These are phyloP conservation scores for Syritta pipiens DNA, from an alignment of 2,888 invertebrate genomes.

Conservation along the genomic window DNA sequence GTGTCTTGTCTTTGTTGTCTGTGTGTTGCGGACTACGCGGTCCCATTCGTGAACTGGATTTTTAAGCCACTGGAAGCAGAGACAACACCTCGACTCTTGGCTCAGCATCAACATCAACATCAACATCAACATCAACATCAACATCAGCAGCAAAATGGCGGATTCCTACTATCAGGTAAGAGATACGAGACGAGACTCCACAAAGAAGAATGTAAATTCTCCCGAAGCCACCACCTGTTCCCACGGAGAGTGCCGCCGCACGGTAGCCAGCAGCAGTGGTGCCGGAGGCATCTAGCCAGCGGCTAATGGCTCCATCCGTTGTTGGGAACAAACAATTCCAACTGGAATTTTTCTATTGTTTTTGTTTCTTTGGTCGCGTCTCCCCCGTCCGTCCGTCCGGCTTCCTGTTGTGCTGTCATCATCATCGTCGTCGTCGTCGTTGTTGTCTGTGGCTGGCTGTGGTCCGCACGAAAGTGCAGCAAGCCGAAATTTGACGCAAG, in stretches of 20 bases:
- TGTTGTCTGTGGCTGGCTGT: constrained; percentile 5
- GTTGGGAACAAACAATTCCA: constrained; percentile 8
- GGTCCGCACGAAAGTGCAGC: constrained; percentile 28
- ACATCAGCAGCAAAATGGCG: constrained; percentile 77
- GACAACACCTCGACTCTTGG: constrained; percentile 11
- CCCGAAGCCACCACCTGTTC: constrained; percentile 48
- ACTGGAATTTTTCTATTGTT: constrained; percentile 64
- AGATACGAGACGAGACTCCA: constrained; percentile 1
- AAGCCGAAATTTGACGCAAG: constrained; percentile 58
- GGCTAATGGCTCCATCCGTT: constrained; percentile 31
- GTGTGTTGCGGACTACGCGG: constrained; percentile 1
- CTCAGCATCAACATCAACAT: too few relatives aligned
- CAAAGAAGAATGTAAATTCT: constrained; percentile 43
- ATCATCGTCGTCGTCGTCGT: constrained; percentile 8
- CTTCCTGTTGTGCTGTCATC: constrained; percentile 49
- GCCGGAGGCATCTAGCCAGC: neutral
- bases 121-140: too few relatives aligned
- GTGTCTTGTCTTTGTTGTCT: constrained; percentile 60
- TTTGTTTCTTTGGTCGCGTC: constrained; percentile 21
- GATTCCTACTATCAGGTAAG: constrained; percentile 80
- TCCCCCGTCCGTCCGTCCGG: constrained; percentile 13
- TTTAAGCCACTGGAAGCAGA: constrained; percentile 15
- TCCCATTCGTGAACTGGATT: constrained; percentile 41
- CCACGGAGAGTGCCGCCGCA: constrained; percentile 27
- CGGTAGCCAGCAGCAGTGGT: constrained; percentile 21